Base-by-base conservation (phyloP, 2,113 vertebrate species). In the Brachirus orientalis region DNA sequence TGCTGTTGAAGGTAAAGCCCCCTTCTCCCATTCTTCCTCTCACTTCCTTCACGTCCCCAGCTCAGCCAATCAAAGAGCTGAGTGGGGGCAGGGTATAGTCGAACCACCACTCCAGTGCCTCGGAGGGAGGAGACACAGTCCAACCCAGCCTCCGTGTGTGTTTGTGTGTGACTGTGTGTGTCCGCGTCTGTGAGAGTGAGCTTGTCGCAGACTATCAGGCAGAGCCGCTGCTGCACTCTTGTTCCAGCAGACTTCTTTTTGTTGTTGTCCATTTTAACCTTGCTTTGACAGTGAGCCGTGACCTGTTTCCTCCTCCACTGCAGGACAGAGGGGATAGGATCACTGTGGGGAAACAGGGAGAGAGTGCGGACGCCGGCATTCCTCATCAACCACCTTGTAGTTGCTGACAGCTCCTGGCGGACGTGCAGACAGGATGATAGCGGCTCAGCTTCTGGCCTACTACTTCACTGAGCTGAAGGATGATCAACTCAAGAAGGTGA, bases 391-490 rank as follows among this genome's bases (percentile, higher is more conserved):
- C 58, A 16, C 17, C 65, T 58, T 22, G 13, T 53, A 51, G 70
- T 57, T 20, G 50, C 76, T 79, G 79, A 77, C 80, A 77, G 84
- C 72, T 72, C 77, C 75, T 11, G 60, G 66, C 63, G 62, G 69
- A 72, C 75, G 81, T 63, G 41, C 82, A 60, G 82, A 47, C 85
- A 94, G 80, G 90, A 98, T 98, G 97, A 97, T 98, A 85, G 97
- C 97, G 43, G 97, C 97, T 65, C 97, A 98, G 94, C 96, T 98
- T 71, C 90, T 98, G 89, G 97, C 97, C 80, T 98, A 98, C 91
- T 98, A 96, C 94, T 98, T 98, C 92, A 98, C 97, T 7, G 95
- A 98, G 91, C 86, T 98, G 76, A 98, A 98, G 92, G 96, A 97
- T 95, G 97, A 98, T 74, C 96, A 98, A 78, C 91, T 96, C 90